A percentile compares a stretch with the other conserved stretches of the same genome.
These are phyloP conservation scores for Drosophila lacteicornis DNA, from an alignment of 1,140 invertebrate species.

Conservation along the genomic window DNA sequence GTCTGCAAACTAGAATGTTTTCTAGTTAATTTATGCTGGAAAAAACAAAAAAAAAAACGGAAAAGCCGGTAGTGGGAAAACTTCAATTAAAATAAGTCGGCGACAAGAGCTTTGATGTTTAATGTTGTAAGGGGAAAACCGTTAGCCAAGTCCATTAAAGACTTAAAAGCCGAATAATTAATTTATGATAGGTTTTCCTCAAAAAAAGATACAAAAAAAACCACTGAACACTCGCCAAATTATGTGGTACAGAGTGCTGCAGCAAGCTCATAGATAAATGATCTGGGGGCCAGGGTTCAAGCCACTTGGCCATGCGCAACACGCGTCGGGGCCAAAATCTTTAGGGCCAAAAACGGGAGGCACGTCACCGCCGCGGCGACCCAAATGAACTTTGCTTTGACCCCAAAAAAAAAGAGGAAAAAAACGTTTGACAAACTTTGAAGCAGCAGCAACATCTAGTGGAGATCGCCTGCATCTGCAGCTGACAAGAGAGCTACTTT, in stretches of 20 bases:
- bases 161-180: constrained; percentile 39
- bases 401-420: constrained; percentile 36
- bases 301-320: constrained; percentile 66
- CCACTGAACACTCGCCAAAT: constrained; percentile 64
- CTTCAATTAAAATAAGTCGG: constrained; percentile 43
- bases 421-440: constrained; percentile 70
- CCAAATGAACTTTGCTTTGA: constrained; percentile 74
- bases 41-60: constrained; percentile 6
- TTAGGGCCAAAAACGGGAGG: constrained; percentile 28
- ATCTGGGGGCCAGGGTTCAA: constrained; percentile 58
- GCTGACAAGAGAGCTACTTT: constrained; percentile 72
- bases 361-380: constrained; percentile 54
- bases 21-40: constrained; percentile 63
- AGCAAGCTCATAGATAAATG: constrained; percentile 38
- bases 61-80: constrained; percentile 16
- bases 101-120: constrained; percentile 50
- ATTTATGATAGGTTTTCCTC: constrained; percentile 27
- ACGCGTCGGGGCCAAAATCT: constrained; percentile 51
- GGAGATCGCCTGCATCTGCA: constrained; percentile 63
- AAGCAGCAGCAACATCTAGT: constrained; percentile 33
- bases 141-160: constrained; percentile 27
- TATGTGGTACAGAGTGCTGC: constrained; percentile 61
- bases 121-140: background rate
- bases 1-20: constrained; percentile 76
- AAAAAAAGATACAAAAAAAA: too few species aligned